Base-by-base conservation (phyloP, 2,113 vertebrate genomes). In the Australoheros scitulus region DNA sequence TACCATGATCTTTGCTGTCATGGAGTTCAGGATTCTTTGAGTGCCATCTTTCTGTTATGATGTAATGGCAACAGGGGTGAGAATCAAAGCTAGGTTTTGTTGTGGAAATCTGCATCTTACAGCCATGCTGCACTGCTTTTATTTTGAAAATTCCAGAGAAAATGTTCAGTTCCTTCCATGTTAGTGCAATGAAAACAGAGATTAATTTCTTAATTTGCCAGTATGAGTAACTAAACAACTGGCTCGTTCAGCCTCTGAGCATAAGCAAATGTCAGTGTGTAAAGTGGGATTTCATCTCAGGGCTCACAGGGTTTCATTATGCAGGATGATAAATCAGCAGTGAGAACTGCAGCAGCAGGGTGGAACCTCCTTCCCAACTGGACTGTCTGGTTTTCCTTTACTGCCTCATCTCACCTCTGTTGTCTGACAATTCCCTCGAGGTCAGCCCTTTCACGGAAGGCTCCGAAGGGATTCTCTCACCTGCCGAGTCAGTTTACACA, bases 341-440 rank as follows among this genome's bases (percentile, higher is more conserved):
- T n/a, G 34, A 50, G 34, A 57, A 52, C 24, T 72, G 65, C 68
- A 3, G 63, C 59, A 17, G 80, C 70, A 86, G 88, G 88, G 89
- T 18, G 86, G 90, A 70, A 72, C 85, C 90, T 84, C 82, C 17
- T 55, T 90, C 65, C 64, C 78, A 81, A 92, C 90, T 87, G 84
- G 89, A 90, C 85, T 4, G 55, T 87, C 91, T 88, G 90, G 88
- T 92, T 94, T 88, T 79, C 72, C 20, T 60, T 56, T 41, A 6
- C 72, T 20, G 29, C 80, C 75, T 76, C 7, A 70, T 79, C 75
- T 87, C 79, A 65, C 87, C 77, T 75, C 81, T 82, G 84, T 64
- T 81, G 64, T 82, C 56, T 80, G 55, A 78, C 77, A 56, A 77
- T 81, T 84, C 88, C 84, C 81, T 88, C 10, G 41, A 87, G 79